phyloP scores from a whole-genome alignment of 2,888 invertebrate genomes.

The Oscheius myriophilus region DNA sequence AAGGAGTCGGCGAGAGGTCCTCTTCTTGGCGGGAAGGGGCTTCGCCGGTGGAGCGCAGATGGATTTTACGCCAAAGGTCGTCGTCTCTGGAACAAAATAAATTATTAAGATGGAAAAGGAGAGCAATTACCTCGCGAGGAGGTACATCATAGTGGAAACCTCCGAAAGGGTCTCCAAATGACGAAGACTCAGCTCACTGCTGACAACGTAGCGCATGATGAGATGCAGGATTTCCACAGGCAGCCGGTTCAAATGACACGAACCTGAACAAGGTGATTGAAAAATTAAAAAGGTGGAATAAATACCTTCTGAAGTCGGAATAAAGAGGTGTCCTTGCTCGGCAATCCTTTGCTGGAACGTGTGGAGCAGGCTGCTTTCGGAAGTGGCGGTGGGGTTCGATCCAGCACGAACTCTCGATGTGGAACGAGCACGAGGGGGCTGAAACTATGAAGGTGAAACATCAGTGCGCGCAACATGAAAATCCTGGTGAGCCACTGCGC shows the following conservation, averaged over 20 bases:
- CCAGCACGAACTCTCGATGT: constrained; percentile 5
- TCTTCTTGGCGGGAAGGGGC: background rate
- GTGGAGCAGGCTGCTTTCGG: background rate
- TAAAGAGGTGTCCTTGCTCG: background rate
- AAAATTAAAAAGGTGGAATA: background rate
- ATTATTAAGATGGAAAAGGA: background rate
- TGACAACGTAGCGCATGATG: constrained; percentile 6
- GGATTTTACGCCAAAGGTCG: constrained; percentile 19
- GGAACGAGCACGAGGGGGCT: constrained; percentile 16
- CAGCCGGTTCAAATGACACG: constrained; percentile 6
- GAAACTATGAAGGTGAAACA: too few relatives aligned
- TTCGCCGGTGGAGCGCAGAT: constrained; percentile 5
- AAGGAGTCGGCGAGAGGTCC: background rate
- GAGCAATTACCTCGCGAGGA: constrained; percentile 2
- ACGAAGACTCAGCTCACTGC: constrained; percentile 7
- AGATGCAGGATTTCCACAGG: constrained; percentile 15
- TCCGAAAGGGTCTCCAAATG: constrained; percentile 11
- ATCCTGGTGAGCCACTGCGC: too few relatives aligned
- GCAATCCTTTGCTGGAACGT: constrained; percentile 10
- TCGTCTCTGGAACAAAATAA: constrained; percentile 8
- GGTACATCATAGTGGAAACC: constrained; percentile 19
- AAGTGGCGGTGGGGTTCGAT: background rate
- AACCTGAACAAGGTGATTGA: background rate
- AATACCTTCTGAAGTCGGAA: background rate
- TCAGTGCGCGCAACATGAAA: too few relatives aligned